These are phyloP conservation scores for Propsilocerus akamusi DNA, from an alignment of 1,140 invertebrate species.

Conservation along the genomic window DNA sequence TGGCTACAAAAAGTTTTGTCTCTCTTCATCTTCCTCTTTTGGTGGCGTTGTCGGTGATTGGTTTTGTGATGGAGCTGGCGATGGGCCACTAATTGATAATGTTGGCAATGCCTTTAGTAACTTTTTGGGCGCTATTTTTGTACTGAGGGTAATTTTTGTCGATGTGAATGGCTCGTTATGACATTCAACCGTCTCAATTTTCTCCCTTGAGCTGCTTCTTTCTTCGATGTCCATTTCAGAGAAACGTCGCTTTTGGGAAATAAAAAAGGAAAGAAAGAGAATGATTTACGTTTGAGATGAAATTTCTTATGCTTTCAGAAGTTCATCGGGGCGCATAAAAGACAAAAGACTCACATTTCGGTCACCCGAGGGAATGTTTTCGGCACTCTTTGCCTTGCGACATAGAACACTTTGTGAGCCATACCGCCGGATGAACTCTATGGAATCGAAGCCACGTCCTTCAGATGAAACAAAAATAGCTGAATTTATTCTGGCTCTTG, in stretches of 20 bases:
- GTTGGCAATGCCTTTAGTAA: constrained; percentile 48
- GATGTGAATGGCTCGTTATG: background rate
- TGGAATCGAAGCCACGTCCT: constrained; percentile 51
- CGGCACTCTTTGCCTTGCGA: constrained; percentile 54
- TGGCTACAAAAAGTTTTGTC: background rate
- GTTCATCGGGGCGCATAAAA: background rate
- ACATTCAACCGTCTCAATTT: background rate
- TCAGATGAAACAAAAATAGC: constrained; percentile 53
- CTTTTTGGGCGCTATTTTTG: background rate
- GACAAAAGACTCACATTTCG: constrained; percentile 12
- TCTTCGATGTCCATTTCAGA: constrained; percentile 1
- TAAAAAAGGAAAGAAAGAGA: too few species aligned
- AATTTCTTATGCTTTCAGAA: background rate
- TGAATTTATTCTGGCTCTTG: constrained; percentile 52
- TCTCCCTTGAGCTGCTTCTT: background rate
- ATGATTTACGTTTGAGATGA: too few species aligned
- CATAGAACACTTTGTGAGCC: constrained; percentile 59
- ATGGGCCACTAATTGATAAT: constrained; percentile 54
- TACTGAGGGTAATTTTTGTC: background rate
- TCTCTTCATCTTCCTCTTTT: background rate
- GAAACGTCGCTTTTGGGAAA: background rate
- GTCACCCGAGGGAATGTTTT: constrained; percentile 33
- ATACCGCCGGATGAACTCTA: constrained; percentile 52
- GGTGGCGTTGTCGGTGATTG: background rate
- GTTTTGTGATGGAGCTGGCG: constrained; percentile 32